Percentiles rank a stretch among this genome's conserved stretches.
These are phyloP conservation scores for Cheirogaleus major DNA, from an alignment of 2,797 vertebrate genomes.

Conservation along the genomic window DNA sequence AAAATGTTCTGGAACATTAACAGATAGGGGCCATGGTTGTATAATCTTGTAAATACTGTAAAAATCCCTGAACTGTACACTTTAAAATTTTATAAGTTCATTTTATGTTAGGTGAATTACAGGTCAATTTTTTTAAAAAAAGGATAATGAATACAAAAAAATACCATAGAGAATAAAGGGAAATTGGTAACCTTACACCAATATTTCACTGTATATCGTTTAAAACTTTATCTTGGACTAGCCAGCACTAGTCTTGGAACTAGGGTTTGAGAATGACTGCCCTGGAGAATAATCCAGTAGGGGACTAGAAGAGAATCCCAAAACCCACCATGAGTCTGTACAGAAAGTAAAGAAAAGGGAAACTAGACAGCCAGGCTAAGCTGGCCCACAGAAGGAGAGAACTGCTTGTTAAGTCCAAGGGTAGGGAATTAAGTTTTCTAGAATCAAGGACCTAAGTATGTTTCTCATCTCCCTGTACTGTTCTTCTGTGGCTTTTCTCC, in stretches of 20 bases:
- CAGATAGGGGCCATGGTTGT: not conserved
- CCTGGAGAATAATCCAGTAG: not conserved
- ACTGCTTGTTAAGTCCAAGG: not conserved
- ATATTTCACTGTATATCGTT: not conserved
- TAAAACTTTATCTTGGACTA: not conserved
- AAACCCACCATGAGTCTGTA: not conserved
- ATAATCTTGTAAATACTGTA: not conserved
- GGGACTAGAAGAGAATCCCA: not conserved
- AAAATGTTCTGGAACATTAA: constrained; percentile 7
- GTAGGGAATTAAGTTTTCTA: not conserved
- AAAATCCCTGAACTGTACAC: not conserved
- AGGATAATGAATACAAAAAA: not conserved
- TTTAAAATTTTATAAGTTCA: not conserved
- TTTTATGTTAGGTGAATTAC: constrained; percentile 20
- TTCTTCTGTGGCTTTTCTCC: not conserved
- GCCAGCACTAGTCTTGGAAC: not conserved
- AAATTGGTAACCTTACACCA: constrained; percentile 14
- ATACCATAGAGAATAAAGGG: not conserved
- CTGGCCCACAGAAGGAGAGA: not conserved
- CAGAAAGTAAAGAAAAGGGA: not conserved
- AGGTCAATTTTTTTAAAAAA: not conserved
- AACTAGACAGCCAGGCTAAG: not conserved
- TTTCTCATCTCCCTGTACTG: not conserved
- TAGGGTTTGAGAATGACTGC: not conserved
- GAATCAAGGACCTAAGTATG: not conserved